Evolutionary conservation across 1,140 invertebrate genomes (phyloP).

Genomic region (Hylaeus anthracinus): DNA sequence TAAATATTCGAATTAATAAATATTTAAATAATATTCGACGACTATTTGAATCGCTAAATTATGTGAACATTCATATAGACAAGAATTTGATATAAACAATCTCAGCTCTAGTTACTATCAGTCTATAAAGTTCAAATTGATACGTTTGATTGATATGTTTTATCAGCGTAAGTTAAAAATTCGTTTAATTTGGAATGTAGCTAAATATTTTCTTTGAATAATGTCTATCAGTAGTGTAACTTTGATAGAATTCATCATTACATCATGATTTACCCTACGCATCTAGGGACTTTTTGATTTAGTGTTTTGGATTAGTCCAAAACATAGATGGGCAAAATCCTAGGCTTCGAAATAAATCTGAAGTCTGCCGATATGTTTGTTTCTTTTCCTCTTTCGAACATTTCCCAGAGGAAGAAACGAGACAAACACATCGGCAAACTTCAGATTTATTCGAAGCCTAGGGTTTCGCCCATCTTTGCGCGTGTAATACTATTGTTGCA

Average conservation of each 20-base stretch:
- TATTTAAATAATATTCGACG: not conserved
- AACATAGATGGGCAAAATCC: no score
- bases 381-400: no score
- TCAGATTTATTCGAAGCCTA: no score
- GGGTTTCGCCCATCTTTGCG: no score
- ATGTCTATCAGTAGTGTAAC: not conserved
- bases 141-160: not conserved
- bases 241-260: slow-evolving; percentile 4
- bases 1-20: not conserved
- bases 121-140: not conserved
- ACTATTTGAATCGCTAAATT: not conserved
- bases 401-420: no score
- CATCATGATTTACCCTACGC: not conserved
- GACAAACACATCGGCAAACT: no score
- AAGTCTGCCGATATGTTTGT: no score
- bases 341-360: no score
- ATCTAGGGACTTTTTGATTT: no score
- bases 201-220: not conserved
- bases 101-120: not conserved
- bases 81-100: no score
- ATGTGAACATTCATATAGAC: no score
- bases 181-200: not conserved
- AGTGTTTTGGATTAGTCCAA: no score
- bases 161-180: not conserved
- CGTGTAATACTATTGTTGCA: not conserved